Evolutionary conservation across 2,113 vertebrate genomes (phyloP), one percentile per base, ranked within the genome.

Genomic region (Spermophilus dauricus): DNA sequence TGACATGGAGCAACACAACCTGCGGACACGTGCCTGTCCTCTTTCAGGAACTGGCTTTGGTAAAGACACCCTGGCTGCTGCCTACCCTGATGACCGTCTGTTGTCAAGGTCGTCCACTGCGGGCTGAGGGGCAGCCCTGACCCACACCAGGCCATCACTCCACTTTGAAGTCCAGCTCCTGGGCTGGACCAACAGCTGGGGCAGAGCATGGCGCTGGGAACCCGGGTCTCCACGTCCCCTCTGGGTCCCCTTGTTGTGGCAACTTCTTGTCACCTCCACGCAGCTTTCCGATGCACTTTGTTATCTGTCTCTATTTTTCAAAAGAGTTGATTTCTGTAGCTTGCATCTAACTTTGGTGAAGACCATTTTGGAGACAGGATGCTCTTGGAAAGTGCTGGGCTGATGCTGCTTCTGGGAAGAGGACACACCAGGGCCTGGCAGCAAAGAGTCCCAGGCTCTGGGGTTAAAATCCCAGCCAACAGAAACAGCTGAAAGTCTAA

Each of bases 191-290:
- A 34, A 75, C 12, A 7, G 56, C 0, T 39, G 63, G 56, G 14
- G 11, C 32, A 0, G 0, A 30, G 5, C 11, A 4, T 11, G 14
- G 28, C 0, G 1, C 2, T n/a, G 56, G 63, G 5, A 63, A 32
- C 39, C 18, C 45, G 5, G 18, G 3, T 0, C 10, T 67, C 69
- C 2, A 1, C 4, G 39, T 32, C 5, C 7, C 2, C 42, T 45
- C 56, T 18, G 30, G 37, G 34, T 12, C 1, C 39, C 58, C 17
- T 37, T 86, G 53, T 14, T 0, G 61, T 42, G 89, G 30, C 9
- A 10, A 17, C 80, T 56, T 18, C 26, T 18, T n/a, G 28, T 24
- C 42, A 30, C 13, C 51, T 11, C 65, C 37, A 1, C 14, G 4
- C 0, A 30, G 53, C 13, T 8, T 65, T 61, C 14, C 1, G n/a